These are phyloP conservation scores for Diarsia dahlii DNA, from an alignment of 2,888 invertebrate species.

Conservation along the genomic window DNA sequence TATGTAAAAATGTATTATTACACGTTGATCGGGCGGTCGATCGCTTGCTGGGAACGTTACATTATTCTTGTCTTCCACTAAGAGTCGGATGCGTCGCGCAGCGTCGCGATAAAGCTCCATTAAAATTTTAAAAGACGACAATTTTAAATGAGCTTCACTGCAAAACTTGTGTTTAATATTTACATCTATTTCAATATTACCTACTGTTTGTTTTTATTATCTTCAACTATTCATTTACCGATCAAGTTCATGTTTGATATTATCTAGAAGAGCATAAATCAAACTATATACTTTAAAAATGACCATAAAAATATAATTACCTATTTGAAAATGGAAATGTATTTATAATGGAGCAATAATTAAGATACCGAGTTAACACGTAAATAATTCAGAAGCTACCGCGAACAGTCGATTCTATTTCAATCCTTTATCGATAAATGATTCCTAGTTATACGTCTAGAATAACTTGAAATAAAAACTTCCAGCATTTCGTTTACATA, in stretches of 20 bases:
- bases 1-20: slow-evolving; percentile 81
- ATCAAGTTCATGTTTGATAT: background rate
- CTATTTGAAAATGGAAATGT: slow-evolving; percentile 20
- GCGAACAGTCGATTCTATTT: slow-evolving; percentile 30
- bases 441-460: slow-evolving; percentile 16
- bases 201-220: background rate
- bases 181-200: background rate
- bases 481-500: slow-evolving; percentile 33
- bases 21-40: slow-evolving; percentile 75
- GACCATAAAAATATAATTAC: slow-evolving; percentile 25
- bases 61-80: slow-evolving; percentile 66
- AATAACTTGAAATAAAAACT: slow-evolving; percentile 33
- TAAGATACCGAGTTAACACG: slow-evolving; percentile 23
- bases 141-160: background rate
- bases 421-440: slow-evolving; percentile 40
- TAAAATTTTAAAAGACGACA: background rate
- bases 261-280: slow-evolving; percentile 8
- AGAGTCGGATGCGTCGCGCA: slow-evolving; percentile 29
- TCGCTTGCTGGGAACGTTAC: slow-evolving; percentile 74
- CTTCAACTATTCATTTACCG: background rate
- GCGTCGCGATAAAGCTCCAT: slow-evolving; percentile 6
- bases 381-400: slow-evolving; percentile 51
- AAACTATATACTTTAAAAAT: slow-evolving; percentile 6
- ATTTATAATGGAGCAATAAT: slow-evolving; percentile 29
- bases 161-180: background rate